A percentile compares a stretch with the other conserved stretches of the same genome.
Evolutionary conservation across 2,797 vertebrate genomes (phyloP).

Genomic region (Pseudochirops cupreus): DNA sequence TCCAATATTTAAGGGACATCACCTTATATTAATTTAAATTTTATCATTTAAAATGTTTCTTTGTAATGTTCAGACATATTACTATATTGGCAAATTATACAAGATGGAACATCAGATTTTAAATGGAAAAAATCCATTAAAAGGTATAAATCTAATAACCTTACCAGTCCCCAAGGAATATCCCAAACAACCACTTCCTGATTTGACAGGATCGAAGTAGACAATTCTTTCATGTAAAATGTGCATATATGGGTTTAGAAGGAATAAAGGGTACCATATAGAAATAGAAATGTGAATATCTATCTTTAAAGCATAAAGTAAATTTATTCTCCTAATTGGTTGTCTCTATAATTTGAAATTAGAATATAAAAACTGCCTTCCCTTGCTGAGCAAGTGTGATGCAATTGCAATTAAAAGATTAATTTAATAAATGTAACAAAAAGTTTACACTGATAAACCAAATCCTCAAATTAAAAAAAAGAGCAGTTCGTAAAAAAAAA

Average conservation of each 20-base stretch:
- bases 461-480: slow-evolving; percentile 47
- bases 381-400: neutral
- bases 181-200: slow-evolving; percentile 31
- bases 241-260: neutral
- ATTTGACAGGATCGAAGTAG: slow-evolving; percentile 4
- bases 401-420: slow-evolving; percentile 58
- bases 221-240: neutral
- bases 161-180: neutral
- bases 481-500: slow-evolving; percentile 32
- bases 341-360: neutral
- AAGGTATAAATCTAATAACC: slow-evolving; percentile 3
- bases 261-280: neutral
- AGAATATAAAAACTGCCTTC: neutral
- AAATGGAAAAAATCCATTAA: slow-evolving; percentile 15
- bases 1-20: slow-evolving; percentile 23
- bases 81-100: neutral
- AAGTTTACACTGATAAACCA: slow-evolving; percentile 47
- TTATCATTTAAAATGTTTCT: slow-evolving; percentile 26
- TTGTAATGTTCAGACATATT: neutral
- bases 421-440: slow-evolving; percentile 11
- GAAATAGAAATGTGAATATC: neutral
- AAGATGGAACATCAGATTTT: slow-evolving; percentile 10
- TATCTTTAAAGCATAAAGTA: neutral
- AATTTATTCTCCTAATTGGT: neutral
- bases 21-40: neutral